Base-by-base conservation (phyloP, 2,113 vertebrate species). In the Coptodon rendalli region DNA sequence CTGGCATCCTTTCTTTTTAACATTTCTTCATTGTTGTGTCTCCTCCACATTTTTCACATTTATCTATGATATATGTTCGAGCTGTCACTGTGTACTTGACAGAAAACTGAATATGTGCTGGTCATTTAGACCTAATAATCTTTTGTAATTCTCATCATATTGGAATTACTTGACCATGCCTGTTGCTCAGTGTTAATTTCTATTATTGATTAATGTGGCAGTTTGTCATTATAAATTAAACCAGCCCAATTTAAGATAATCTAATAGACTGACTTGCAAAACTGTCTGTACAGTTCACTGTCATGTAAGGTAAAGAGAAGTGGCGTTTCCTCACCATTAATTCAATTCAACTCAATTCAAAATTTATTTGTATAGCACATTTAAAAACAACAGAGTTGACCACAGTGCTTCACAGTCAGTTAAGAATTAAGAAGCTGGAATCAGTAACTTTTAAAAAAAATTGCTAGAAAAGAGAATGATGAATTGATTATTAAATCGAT, bases 1-100 rank as follows among this genome's bases (percentile, higher is more conserved):
- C 66, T 29, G 66, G 50, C 90, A 84, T 52, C 53, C 27, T 82
- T 87, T 84, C 53, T 66, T 87, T 88, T 84, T 36, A 89, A 45
- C 52, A 14, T 13, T 11, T 87, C 54, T 73, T 43, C 50, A 59
- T 66, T 59, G 9, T 59, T 76, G 81, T 40, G 57, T 66, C 76
- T 81, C 34, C 19, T 29, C 52, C 38, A 86, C 3, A 54, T 85
- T 76, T 86, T 88, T 82, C 36, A 48, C 71, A 66, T 52, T 85
- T 24, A 87, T 59, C 43, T 3, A 63, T 38, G 17, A 14, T 17
- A 73, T 81, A 61, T 82, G 6, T 83, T 54, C 13, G 14, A 71
- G 6, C 54, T 81, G 9, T 87, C 11, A 19, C 34, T 54, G 29
- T 81, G 17, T 57, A 29, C n/a, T 29, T 61, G 7, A 22, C 6